Base-by-base conservation (phyloP, 2,113 vertebrate genomes). In the Capreolus pygargus region DNA sequence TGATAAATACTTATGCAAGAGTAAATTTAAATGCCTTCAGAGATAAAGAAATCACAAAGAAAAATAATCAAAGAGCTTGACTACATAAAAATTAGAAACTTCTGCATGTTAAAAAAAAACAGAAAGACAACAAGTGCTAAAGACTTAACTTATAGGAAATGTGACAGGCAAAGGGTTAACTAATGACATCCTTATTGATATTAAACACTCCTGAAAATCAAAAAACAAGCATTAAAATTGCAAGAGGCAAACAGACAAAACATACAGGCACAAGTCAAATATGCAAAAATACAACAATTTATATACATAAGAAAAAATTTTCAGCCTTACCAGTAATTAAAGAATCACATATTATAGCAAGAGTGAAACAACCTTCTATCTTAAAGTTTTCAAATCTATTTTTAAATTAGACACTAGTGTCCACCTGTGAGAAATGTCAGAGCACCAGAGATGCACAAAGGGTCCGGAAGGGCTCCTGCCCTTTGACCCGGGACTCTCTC, bases 11-110 rank as follows among this genome's bases (percentile, higher is more conserved):
- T 95, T 94, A 95, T 58, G 85, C 85, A 95, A 95, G 74, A 97
- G 90, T 91, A 92, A 95, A 97, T 97, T 96, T 97, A 98, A 98
- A 97, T 94, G 81, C 82, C 92, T 94, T 97, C 95, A 98, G 67
- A 97, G 95, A 97, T 95, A 97, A 97, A 96, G 79, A 96, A 97
- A 92, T 97, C 94, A 95, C 85, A 97, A 94, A 98, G 90, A 95
- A 96, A 96, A 96, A 95, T 84, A 96, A 97, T 93, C 88, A 90
- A 89, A 96, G 88, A 90, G 54, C 91, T 67, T 74, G 89, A 85
- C 87, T 95, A 85, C 57, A 76, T 85, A 94, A 82, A 98, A 98
- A 92, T 96, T 67, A 98, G 92, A 90, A 96, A 95, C 52, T 92
- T 97, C 50, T 74, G 43, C 19, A 55, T 13, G 33, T 89, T 28